Evolutionary conservation across 2,113 vertebrate species (phyloP).

Genomic region (Calonectris borealis): DNA sequence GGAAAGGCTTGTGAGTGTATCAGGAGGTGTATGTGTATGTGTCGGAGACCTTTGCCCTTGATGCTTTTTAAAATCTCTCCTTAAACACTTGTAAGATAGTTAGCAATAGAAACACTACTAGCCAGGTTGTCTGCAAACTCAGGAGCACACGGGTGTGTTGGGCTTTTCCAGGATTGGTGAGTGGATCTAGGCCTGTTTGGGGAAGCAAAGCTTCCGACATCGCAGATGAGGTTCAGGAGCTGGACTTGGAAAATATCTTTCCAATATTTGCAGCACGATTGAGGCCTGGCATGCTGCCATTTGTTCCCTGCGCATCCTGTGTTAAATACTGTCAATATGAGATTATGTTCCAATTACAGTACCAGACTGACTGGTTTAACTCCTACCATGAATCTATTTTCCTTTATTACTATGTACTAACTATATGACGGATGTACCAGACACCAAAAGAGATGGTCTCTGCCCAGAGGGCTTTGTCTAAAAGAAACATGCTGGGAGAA

Average conservation of each 20-base stretch:
- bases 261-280: not conserved
- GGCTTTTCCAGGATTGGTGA: not conserved
- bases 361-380: conserved; percentile 62
- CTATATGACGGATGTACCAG: conserved; percentile 57
- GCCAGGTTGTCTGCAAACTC: not conserved
- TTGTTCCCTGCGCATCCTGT: conserved; percentile 15
- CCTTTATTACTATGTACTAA: conserved; percentile 51
- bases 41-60: not conserved
- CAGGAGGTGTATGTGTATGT: not conserved
- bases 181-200: not conserved
- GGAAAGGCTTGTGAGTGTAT: accelerated
- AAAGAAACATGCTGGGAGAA: conserved; percentile 1
- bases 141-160: not conserved
- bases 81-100: not conserved
- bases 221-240: not conserved
- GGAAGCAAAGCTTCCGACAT: not conserved
- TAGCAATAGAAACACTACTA: not conserved
- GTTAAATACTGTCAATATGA: conserved; percentile 54
- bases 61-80: not conserved
- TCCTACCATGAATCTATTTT: conserved; percentile 48
- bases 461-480: conserved; percentile 58
- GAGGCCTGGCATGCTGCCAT: conserved; percentile 4
- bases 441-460: conserved; percentile 57
- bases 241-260: not conserved
- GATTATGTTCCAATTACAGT: conserved; percentile 58